Conservation (phyloP, 1,140 invertebrate genomes). For the Aphis gossypii region DNA sequence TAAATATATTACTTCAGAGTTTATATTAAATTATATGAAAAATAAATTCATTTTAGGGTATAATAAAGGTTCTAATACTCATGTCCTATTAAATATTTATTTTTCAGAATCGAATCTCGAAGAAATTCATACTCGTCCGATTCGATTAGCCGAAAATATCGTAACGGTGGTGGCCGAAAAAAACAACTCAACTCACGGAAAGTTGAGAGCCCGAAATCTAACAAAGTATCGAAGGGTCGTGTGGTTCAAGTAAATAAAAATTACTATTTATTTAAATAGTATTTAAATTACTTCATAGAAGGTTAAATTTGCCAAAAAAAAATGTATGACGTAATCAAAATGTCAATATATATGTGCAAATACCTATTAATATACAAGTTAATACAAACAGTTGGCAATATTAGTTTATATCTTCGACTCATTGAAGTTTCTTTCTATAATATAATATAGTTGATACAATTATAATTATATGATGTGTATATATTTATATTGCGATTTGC, state of each 20-base stretch:
- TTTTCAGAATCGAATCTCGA: constrained; percentile 35
- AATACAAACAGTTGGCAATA: neutral
- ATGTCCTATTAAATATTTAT: neutral
- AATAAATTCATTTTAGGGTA: neutral
- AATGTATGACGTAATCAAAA: neutral
- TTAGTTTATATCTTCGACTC: neutral
- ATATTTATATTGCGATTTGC: too few species aligned
- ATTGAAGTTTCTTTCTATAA: too few species aligned
- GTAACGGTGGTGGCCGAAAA: neutral
- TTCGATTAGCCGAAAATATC: constrained; percentile 32
- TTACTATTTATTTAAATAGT: neutral
- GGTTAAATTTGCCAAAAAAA: neutral
- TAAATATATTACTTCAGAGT: neutral
- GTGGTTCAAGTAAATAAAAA: constrained; percentile 37
- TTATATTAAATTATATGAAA: neutral
- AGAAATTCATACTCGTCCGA: constrained; percentile 50
- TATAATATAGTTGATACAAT: too few species aligned
- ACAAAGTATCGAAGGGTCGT: neutral
- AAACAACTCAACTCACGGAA: neutral
- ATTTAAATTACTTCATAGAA: neutral
- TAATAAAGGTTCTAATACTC: neutral
- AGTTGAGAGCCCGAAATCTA: neutral
- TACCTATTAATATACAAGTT: too few species aligned
- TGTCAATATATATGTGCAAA: neutral
- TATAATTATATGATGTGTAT: too few species aligned